Evolutionary conservation across 2,113 vertebrate species (phyloP), one percentile per base, ranked within the genome.

Genomic region (Tachuris rubrigastra): DNA sequence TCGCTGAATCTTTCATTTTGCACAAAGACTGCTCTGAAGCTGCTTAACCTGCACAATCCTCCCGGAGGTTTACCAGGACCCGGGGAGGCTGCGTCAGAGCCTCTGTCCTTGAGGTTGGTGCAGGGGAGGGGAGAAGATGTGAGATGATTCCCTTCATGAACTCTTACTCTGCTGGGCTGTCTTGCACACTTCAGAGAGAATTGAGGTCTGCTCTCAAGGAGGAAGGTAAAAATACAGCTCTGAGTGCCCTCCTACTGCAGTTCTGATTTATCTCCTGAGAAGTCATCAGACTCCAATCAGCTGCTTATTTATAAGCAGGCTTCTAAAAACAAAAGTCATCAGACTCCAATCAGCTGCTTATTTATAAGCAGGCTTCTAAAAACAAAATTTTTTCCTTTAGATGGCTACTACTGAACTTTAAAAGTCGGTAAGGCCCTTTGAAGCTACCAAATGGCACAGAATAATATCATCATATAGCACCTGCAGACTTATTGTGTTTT

Each of bases 61-160:
- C 53, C 56, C 0, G 0, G 28, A 65, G 17, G 11, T 76, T 55
- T 18, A 37, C 16, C 46, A 50, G 52, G 41, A 27, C 11, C 46
- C 46, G 31, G 42, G 37, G 23, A 58, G 35, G 33, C 27, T 89
- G 35, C 60, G 30, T 28, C 65, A 90, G 37, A 79, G n/a, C 33
- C 33, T 4, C 2, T 24, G 31, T 46, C 20, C 63, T 35, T 0
- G 22, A 2, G 5, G 14, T 13, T 3, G 12, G 52, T 31, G 13
- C 56, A 47, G 18, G 5, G 16, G 9, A 74, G 68, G 18, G n/a
- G 24, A 59, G 10, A 39, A 12, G 2, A 5, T 25, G 53, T 37
- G 47, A 67, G 49, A 66, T 23, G 10, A 44, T 90, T 77, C 44
- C n/a, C 18, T 33, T 80, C 83, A 62, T 25, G 53, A 78, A 16